phyloP scores from a whole-genome alignment of 2,888 invertebrate genomes.

The Dusona sp. region DNA sequence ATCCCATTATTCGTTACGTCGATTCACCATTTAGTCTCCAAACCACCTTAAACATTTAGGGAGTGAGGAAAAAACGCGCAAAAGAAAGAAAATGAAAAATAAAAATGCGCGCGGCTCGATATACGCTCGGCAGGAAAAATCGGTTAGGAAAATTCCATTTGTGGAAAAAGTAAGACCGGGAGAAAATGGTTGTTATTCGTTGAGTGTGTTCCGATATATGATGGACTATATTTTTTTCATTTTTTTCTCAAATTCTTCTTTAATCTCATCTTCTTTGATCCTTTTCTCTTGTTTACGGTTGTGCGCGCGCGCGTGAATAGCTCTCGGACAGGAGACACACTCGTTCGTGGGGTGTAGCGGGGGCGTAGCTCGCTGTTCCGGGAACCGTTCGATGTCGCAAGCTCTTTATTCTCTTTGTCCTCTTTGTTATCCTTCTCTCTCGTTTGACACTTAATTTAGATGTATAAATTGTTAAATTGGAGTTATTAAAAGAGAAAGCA shows the following conservation, averaged over 20 bases:
- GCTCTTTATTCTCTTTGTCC: slow-evolving; percentile 31
- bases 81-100: background rate
- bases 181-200: slow-evolving; percentile 82
- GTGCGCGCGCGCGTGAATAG: background rate
- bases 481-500: slow-evolving; percentile 6
- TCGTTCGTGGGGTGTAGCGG: slow-evolving; percentile 73
- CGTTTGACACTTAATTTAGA: background rate
- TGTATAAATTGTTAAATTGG: background rate
- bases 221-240: slow-evolving; percentile 73
- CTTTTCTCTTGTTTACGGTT: slow-evolving; percentile 12
- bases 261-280: background rate
- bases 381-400: slow-evolving; percentile 70
- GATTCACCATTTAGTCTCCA: background rate
- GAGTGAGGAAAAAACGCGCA: background rate
- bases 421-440: background rate
- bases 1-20: background rate
- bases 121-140: slow-evolving; percentile 78
- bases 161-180: slow-evolving; percentile 74
- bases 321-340: background rate
- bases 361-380: slow-evolving; percentile 77
- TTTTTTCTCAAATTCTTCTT: slow-evolving; percentile 39
- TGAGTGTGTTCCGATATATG: slow-evolving; percentile 83
- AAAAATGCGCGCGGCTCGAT: slow-evolving; percentile 1
- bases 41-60: background rate
- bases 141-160: slow-evolving; percentile 79